These are phyloP conservation scores for Drosophila putrida DNA, from an alignment of 2,888 invertebrate species.

Conservation along the genomic window DNA sequence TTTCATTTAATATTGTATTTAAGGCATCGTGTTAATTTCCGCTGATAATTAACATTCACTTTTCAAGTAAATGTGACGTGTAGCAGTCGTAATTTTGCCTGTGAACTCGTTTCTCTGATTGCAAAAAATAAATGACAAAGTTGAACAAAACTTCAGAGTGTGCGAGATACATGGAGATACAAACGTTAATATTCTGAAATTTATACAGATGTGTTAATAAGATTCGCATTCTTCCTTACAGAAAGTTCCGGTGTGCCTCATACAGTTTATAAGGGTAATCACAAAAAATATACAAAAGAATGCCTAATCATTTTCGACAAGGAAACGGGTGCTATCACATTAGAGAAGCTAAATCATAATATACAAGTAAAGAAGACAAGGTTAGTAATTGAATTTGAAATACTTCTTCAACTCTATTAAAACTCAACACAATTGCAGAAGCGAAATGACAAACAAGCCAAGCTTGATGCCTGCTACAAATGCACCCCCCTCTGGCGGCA, in stretches of 20 bases:
- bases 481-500: constrained; percentile 37
- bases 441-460: constrained; percentile 83
- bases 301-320: constrained; percentile 97
- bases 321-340: constrained; percentile 95
- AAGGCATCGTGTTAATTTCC: constrained; percentile 36
- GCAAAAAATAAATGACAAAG: constrained; percentile 21
- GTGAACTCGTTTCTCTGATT: constrained; percentile 30
- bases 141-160: constrained; percentile 23
- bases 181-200: not conserved
- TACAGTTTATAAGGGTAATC: constrained; percentile 97
- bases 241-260: constrained; percentile 96
- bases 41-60: constrained; percentile 38
- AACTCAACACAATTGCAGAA: constrained; percentile 52
- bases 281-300: constrained; percentile 94
- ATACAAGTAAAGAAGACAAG: constrained; percentile 97
- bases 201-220: not conserved
- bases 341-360: constrained; percentile 96
- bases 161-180: not conserved
- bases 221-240: constrained; percentile 74
- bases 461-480: constrained; percentile 66
- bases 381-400: constrained; percentile 84
- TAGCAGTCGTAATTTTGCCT: not conserved
- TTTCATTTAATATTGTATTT: constrained; percentile 27
- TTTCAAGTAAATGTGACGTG: constrained; percentile 34
- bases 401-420: not conserved